Evolutionary conservation across 2,888 invertebrate species (phyloP).

Genomic region (Acrobasis consociella): DNA sequence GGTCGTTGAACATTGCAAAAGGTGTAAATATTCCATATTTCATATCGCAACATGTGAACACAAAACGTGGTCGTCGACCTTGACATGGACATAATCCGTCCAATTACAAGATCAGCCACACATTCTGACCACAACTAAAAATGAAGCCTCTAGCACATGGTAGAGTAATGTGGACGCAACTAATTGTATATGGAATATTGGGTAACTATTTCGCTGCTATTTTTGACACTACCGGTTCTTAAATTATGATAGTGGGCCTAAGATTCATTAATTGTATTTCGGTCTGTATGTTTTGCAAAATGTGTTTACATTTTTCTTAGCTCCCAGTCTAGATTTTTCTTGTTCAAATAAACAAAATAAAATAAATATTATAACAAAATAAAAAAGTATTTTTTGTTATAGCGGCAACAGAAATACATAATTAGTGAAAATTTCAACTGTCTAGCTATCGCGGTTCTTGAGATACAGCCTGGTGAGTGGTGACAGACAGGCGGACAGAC

Average conservation of each 20-base stretch:
- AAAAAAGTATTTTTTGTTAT: no score
- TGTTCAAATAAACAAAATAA: no score
- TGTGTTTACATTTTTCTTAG: neutral
- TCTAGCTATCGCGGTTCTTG: no score
- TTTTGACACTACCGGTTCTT: constrained; percentile 26
- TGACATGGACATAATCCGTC: constrained; percentile 34
- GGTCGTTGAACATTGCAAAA: constrained; percentile 20
- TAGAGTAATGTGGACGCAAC: constrained; percentile 24
- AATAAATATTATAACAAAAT: no score
- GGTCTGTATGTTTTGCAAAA: neutral
- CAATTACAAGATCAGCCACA: constrained; percentile 20
- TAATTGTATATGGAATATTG: constrained; percentile 25
- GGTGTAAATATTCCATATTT: constrained; percentile 29
- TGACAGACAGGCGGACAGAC: no score
- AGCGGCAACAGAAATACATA: no score
- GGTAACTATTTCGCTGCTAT: constrained; percentile 24
- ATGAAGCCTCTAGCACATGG: constrained; percentile 9
- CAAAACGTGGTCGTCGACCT: constrained; percentile 34
- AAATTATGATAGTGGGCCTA: constrained; percentile 8
- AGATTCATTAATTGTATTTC: constrained; percentile 7
- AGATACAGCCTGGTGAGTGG: no score
- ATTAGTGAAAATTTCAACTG: no score
- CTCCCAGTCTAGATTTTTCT: no score
- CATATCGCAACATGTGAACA: constrained; percentile 36
- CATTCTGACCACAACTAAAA: neutral